Percentiles rank a stretch among this genome's conserved stretches.
phyloP scores from a whole-genome alignment of 2,797 vertebrate species.

The Tamandua tetradactyla region DNA sequence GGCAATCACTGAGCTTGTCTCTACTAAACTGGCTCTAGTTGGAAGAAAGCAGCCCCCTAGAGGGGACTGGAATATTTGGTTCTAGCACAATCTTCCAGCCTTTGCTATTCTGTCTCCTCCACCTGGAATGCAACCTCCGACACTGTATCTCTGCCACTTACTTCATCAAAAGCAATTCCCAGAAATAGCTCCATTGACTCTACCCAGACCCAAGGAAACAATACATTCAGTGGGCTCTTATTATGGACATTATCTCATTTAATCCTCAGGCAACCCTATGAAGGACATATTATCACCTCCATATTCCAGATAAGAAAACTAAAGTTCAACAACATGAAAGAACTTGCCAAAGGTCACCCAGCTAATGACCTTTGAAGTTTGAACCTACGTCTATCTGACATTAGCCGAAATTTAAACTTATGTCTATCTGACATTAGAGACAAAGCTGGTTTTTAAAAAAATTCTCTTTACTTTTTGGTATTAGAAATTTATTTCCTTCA shows the following conservation, averaged over 20 bases:
- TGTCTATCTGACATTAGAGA: conserved; percentile 25
- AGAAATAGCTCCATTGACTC: neutral
- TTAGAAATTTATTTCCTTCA: conserved; percentile 74
- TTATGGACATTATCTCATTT: neutral
- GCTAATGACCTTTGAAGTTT: conserved; percentile 23
- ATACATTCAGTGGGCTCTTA: neutral
- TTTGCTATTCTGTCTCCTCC: neutral
- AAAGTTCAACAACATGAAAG: neutral
- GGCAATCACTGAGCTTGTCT: neutral
- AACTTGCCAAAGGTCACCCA: neutral
- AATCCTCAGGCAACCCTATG: neutral
- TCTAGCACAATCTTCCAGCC: neutral
- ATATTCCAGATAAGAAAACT: conserved; percentile 8
- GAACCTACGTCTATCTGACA: conserved; percentile 43
- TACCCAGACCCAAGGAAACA: neutral
- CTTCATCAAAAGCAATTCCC: neutral
- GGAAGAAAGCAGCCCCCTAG: neutral
- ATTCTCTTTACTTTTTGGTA: conserved; percentile 58
- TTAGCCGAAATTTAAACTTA: no score
- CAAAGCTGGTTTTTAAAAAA: neutral
- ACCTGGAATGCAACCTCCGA: neutral
- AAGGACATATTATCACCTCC: neutral
- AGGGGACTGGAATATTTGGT: neutral
- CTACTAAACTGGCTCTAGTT: neutral
- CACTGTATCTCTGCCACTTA: neutral